Evolutionary conservation across 2,113 vertebrate genomes (phyloP).

Genomic region (Phyllostomus discolor): DNA sequence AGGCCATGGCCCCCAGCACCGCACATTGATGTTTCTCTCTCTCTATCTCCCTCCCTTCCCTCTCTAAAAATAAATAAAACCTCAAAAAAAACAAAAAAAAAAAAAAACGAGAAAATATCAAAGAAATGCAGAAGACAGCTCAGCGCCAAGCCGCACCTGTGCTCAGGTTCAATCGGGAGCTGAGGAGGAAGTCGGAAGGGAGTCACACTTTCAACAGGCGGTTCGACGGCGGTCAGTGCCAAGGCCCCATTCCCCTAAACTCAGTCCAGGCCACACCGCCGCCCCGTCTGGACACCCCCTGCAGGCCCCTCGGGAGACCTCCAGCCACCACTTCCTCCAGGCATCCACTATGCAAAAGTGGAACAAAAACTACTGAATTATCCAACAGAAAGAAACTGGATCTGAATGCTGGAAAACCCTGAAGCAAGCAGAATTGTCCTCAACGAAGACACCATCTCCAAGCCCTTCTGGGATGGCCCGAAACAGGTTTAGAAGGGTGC

Average conservation of each 20-base stretch:
- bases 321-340: neutral
- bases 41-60: no score
- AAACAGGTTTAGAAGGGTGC: neutral
- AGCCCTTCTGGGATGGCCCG: neutral
- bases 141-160: no score
- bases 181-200: no score
- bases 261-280: neutral
- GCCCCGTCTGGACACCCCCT: neutral
- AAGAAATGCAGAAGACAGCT: neutral
- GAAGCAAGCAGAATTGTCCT: neutral
- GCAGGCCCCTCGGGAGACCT: neutral
- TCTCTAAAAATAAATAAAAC: no score
- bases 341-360: neutral
- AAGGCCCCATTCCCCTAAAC: neutral
- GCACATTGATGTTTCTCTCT: no score
- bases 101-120: neutral
- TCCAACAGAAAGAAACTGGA: neutral
- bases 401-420: neutral
- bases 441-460: neutral
- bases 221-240: fast-evolving
- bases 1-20: no score
- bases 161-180: fast-evolving
- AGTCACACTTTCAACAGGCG: fast-evolving
- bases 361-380: neutral
- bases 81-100: no score